These are phyloP conservation scores for Lasius platythorax DNA, from an alignment of 2,888 invertebrate species.

Conservation along the genomic window DNA sequence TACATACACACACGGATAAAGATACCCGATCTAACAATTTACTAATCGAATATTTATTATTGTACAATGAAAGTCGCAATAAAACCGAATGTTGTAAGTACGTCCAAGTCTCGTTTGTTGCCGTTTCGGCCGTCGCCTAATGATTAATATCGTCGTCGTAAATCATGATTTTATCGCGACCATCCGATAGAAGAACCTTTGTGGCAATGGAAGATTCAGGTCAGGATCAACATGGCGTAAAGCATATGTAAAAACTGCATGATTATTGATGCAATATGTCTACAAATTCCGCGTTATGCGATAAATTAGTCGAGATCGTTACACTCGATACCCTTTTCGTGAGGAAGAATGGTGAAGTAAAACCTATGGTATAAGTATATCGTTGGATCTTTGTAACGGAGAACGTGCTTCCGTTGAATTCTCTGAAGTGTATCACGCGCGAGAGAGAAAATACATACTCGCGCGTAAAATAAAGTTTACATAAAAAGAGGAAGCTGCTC, in stretches of 20 bases:
- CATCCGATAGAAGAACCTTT: slow-evolving; percentile 17
- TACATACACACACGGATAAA: slow-evolving; percentile 58
- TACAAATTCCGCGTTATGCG: neutral
- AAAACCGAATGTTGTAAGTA: slow-evolving; percentile 81
- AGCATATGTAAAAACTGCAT: neutral
- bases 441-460: neutral
- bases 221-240: slow-evolving; percentile 19
- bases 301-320: slow-evolving; percentile 20
- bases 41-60: slow-evolving; percentile 84
- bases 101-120: slow-evolving; percentile 77
- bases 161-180: slow-evolving; percentile 25
- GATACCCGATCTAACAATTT: slow-evolving; percentile 76
- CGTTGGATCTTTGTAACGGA: neutral
- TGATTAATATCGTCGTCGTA: slow-evolving; percentile 13
- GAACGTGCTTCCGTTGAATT: slow-evolving; percentile 25
- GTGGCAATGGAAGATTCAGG: slow-evolving; percentile 1
- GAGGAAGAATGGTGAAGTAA: neutral
- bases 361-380: neutral
- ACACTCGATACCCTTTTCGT: neutral
- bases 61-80: slow-evolving; percentile 83
- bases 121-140: slow-evolving; percentile 57
- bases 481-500: neutral
- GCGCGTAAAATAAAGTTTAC: neutral
- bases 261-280: slow-evolving; percentile 5
- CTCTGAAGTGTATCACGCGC: neutral